Percentiles rank a stretch among this genome's conserved stretches.
phyloP scores from a whole-genome alignment of 2,113 vertebrate species.

The Cygnus buccinator region DNA sequence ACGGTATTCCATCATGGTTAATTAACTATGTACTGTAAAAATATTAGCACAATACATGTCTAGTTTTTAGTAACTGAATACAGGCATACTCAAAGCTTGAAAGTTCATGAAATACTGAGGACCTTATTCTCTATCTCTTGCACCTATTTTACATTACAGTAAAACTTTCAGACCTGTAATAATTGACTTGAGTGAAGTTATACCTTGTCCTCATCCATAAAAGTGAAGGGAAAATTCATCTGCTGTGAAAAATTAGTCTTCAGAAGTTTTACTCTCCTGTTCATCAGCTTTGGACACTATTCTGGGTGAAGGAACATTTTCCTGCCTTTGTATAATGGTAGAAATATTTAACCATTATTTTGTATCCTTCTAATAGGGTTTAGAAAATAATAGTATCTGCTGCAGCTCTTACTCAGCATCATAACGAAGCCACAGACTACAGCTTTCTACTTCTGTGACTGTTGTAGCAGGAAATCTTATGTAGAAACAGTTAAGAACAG shows the following conservation, averaged over 20 bases:
- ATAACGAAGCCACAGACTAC: not conserved
- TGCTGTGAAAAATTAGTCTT: not conserved
- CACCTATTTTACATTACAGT: not conserved
- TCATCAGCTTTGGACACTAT: not conserved
- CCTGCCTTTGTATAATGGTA: not conserved
- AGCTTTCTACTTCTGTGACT: not conserved
- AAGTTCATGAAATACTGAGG: not conserved
- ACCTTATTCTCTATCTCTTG: not conserved
- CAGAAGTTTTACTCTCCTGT: not conserved
- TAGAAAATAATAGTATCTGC: not conserved
- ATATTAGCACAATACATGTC: not conserved
- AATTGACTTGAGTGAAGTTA: not conserved
- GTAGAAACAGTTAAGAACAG: not conserved
- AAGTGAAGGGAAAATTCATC: not conserved
- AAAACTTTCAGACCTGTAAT: not conserved
- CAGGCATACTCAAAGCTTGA: not conserved
- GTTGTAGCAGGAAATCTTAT: not conserved
- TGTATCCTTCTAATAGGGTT: not conserved
- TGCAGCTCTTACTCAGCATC: not conserved
- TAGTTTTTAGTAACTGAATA: not conserved
- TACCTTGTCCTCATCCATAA: not conserved
- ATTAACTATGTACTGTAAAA: not conserved
- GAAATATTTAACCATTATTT: not conserved
- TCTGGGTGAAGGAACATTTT: not conserved
- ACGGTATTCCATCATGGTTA: not conserved